Percentiles rank a stretch among this genome's conserved stretches.
Conservation (phyloP, 1,140 invertebrate species). For the Dreissena polymorpha region DNA sequence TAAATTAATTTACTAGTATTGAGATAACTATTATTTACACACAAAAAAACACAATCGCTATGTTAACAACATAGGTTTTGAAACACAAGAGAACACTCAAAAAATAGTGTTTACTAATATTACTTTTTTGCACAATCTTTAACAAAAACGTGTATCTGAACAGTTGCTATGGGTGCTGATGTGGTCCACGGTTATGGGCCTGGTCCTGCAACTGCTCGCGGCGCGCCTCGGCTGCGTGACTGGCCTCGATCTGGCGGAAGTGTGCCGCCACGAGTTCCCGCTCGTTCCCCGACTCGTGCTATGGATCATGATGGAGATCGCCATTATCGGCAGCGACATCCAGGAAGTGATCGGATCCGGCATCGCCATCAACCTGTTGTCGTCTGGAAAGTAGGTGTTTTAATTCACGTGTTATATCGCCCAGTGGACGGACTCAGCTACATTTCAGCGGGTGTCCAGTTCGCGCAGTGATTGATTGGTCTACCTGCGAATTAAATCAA, state of each 20-base stretch:
- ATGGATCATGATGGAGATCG: slow-evolving; percentile 97
- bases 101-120: too few relatives aligned
- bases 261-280: slow-evolving; percentile 88
- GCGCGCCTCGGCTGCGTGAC: slow-evolving; percentile 91
- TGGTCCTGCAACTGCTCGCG: slow-evolving; percentile 91
- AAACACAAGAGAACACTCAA: too few relatives aligned
- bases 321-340: slow-evolving; percentile 86
- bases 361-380: slow-evolving; percentile 92
- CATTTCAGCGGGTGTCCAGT: too few relatives aligned
- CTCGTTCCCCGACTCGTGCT: slow-evolving; percentile 88
- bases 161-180: slow-evolving; percentile 93
- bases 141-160: neutral
- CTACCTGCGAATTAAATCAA: too few relatives aligned
- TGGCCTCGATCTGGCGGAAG: slow-evolving; percentile 81
- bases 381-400: slow-evolving; percentile 87
- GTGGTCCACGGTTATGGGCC: slow-evolving; percentile 90
- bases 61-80: too few relatives aligned
- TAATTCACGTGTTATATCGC: neutral
- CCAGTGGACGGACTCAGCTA: too few relatives aligned
- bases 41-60: too few relatives aligned
- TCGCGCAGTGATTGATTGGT: too few relatives aligned
- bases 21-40: too few relatives aligned
- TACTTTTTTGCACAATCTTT: too few relatives aligned
- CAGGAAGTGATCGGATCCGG: slow-evolving; percentile 95
- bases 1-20: too few relatives aligned